These are phyloP conservation scores for Nasonia oneida DNA, from an alignment of 2,888 invertebrate species.

Conservation along the genomic window DNA sequence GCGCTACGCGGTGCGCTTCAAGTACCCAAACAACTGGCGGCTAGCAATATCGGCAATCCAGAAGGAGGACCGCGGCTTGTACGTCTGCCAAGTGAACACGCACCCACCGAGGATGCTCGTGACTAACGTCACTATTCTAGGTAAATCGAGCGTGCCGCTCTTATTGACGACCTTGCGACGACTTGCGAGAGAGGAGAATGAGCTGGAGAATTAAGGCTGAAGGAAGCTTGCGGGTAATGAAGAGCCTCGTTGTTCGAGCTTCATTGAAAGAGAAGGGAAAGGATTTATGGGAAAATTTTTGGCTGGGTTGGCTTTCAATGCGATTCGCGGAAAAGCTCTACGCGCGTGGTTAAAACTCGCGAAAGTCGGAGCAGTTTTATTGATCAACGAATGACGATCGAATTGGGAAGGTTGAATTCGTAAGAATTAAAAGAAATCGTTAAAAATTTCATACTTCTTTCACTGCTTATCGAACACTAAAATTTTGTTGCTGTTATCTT, in stretches of 20 bases:
- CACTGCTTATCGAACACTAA: neutral
- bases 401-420: no score
- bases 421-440: no score
- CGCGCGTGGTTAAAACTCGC: neutral
- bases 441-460: neutral
- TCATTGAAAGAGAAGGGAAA: neutral
- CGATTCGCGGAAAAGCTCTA: neutral
- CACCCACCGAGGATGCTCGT: conserved; percentile 89
- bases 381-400: no score
- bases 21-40: conserved; percentile 87
- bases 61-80: conserved; percentile 86
- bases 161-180: neutral
- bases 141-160: conserved; percentile 78
- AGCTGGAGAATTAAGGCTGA: neutral
- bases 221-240: conserved; percentile 16
- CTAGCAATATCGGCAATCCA: conserved; percentile 87
- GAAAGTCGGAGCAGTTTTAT: no score
- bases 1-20: conserved; percentile 84
- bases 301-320: neutral
- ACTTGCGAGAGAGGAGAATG: neutral
- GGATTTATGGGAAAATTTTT: neutral
- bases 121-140: conserved; percentile 87
- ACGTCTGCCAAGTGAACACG: conserved; percentile 91
- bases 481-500: neutral
- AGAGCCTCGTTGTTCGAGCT: neutral